phyloP scores from a whole-genome alignment of 2,113 vertebrate species.

The Seriola aureovittata region DNA sequence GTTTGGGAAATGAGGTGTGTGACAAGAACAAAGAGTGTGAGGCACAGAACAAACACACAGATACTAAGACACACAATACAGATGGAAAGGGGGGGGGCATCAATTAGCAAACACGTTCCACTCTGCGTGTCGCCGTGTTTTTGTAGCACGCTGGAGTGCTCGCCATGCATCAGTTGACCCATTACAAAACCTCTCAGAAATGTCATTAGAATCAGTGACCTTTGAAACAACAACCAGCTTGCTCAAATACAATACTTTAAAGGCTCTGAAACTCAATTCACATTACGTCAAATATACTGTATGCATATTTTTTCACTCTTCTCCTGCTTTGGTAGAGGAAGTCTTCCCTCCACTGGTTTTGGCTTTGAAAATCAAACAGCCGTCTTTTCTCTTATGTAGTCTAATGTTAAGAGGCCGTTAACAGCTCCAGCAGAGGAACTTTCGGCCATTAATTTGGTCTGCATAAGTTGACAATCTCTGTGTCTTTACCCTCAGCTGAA shows the following conservation, averaged over 20 bases:
- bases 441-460: constrained; percentile 30
- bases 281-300: constrained; percentile 3
- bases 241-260: constrained; percentile 49
- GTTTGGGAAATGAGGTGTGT: constrained; percentile 55
- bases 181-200: constrained; percentile 73
- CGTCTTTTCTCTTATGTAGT: background rate
- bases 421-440: constrained; percentile 12
- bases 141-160: constrained; percentile 19
- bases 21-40: constrained; percentile 39
- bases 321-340: background rate
- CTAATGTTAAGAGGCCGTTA: constrained; percentile 35
- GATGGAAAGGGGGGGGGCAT: constrained; percentile 32
- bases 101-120: constrained; percentile 65
- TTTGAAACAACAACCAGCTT: constrained; percentile 62
- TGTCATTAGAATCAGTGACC: constrained; percentile 77
- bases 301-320: background rate
- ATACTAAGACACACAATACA: constrained; percentile 11
- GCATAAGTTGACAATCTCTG: constrained; percentile 9
- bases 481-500: constrained; percentile 28
- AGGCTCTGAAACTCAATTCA: constrained; percentile 22
- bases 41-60: constrained; percentile 1
- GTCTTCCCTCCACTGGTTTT: background rate
- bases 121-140: constrained; percentile 44
- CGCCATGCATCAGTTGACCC: constrained; percentile 58
- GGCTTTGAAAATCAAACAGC: background rate